Conservation (phyloP, 35 echinoderm and acorn worm genomes). For the Hemicentrotus pulcherrimus region DNA sequence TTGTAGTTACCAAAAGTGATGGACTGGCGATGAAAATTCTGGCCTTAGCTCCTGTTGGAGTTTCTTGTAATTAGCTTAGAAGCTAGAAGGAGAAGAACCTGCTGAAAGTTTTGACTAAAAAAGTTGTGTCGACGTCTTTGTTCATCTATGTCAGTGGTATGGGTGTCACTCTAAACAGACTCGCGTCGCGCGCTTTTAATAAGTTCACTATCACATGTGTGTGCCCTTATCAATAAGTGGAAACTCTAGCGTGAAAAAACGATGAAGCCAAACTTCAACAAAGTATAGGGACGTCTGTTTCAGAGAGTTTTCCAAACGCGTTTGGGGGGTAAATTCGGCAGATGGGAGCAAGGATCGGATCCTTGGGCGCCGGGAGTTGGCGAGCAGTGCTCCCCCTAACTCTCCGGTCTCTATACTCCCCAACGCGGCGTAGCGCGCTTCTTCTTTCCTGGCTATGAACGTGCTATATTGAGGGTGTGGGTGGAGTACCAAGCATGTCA, state of each 20-base stretch:
- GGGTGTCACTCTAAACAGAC: background rate
- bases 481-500: background rate
- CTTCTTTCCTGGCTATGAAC: background rate
- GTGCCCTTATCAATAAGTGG: conserved; percentile 12
- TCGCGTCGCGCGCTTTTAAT: conserved; percentile 34
- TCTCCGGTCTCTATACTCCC: conserved; percentile 23
- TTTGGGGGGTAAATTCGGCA: conserved; percentile 33
- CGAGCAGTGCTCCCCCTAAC: conserved; percentile 44
- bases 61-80: conserved; percentile 24
- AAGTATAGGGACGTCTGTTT: conserved; percentile 6
- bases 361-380: conserved; percentile 45
- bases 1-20: conserved; percentile 44
- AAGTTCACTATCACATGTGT: conserved; percentile 43
- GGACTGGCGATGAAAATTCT: conserved; percentile 11
- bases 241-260: conserved; percentile 28
- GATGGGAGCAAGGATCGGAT: background rate
- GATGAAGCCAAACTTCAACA: conserved; percentile 30
- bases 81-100: background rate
- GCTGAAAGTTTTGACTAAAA: conserved; percentile 16
- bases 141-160: background rate
- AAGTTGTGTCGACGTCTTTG: conserved; percentile 41
- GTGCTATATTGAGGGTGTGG: conserved; percentile 32
- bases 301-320: background rate
- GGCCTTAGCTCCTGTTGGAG: background rate
- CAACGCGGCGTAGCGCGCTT: conserved; percentile 32